A percentile compares a stretch with the other conserved stretches of the same genome.
These are phyloP conservation scores for Pteropus rufus DNA, from an alignment of 2,797 vertebrate species.

Conservation along the genomic window DNA sequence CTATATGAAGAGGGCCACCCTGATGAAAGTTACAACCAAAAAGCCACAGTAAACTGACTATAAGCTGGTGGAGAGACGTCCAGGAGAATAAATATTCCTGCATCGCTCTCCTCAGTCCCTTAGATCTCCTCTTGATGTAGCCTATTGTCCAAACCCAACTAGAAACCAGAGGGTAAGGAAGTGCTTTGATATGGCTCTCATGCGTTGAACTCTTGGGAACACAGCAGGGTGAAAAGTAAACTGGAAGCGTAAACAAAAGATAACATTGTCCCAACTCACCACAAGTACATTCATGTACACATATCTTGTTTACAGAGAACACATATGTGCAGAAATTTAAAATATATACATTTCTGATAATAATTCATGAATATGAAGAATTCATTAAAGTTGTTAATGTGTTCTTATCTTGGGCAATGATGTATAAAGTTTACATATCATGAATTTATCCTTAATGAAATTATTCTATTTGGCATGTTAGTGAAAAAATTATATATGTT, in stretches of 20 bases:
- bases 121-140: not conserved
- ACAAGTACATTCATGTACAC: not conserved
- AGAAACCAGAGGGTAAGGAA: not conserved
- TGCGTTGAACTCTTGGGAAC: not conserved
- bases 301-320: not conserved
- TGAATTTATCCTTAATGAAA: slow-evolving; percentile 55
- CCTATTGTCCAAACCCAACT: not conserved
- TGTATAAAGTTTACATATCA: slow-evolving; percentile 32
- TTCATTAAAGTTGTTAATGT: slow-evolving; percentile 49
- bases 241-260: not conserved
- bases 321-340: not conserved
- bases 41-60: not conserved
- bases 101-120: not conserved
- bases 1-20: not conserved
- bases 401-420: slow-evolving; percentile 33
- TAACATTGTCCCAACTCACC: not conserved
- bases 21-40: not conserved
- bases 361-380: slow-evolving; percentile 8
- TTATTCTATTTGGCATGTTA: not conserved
- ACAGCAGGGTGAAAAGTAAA: not conserved
- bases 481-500: not conserved
- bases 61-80: not conserved
- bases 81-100: not conserved
- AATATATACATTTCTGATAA: not conserved
- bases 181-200: not conserved